Conservation (phyloP, 1,140 invertebrate genomes). For the Oryctes rhinoceros region DNA sequence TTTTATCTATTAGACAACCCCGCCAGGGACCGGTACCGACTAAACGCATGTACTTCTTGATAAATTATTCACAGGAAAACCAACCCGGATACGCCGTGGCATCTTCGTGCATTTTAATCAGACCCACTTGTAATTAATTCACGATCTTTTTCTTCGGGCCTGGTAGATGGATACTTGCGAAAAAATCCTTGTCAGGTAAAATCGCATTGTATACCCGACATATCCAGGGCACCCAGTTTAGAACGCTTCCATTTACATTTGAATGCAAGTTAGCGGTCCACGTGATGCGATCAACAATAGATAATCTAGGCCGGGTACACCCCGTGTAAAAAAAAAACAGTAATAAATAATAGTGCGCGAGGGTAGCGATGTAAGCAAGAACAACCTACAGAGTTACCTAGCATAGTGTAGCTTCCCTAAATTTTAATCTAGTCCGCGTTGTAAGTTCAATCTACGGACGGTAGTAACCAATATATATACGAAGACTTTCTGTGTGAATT, state of each 20-base stretch:
- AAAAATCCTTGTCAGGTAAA: conserved; percentile 27
- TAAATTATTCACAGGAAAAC: conserved; percentile 32
- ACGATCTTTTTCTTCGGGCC: background rate
- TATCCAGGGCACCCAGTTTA: conserved; percentile 26
- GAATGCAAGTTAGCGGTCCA: conserved; percentile 24
- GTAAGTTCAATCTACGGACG: background rate
- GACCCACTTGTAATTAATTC: conserved; percentile 4
- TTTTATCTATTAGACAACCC: background rate
- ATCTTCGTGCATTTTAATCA: conserved; percentile 35
- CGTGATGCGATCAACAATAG: conserved; percentile 33
- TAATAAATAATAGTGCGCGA: conserved; percentile 26
- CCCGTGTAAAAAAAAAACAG: conserved; percentile 23
- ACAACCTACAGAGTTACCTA: conserved; percentile 18
- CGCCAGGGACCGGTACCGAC: background rate
- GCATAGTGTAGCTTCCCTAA: background rate
- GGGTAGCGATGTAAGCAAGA: conserved; percentile 11
- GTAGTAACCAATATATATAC: background rate
- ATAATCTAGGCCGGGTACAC: conserved; percentile 31
- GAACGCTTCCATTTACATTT: conserved; percentile 21
- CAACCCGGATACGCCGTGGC: conserved; percentile 7
- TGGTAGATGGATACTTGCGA: conserved; percentile 1
- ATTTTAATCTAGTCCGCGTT: background rate
- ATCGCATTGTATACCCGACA: conserved; percentile 4
- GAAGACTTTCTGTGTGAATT: too few species aligned
- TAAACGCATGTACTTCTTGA: background rate